Conservation (phyloP, 2,113 vertebrate genomes). For the Microtus pennsylvanicus region DNA sequence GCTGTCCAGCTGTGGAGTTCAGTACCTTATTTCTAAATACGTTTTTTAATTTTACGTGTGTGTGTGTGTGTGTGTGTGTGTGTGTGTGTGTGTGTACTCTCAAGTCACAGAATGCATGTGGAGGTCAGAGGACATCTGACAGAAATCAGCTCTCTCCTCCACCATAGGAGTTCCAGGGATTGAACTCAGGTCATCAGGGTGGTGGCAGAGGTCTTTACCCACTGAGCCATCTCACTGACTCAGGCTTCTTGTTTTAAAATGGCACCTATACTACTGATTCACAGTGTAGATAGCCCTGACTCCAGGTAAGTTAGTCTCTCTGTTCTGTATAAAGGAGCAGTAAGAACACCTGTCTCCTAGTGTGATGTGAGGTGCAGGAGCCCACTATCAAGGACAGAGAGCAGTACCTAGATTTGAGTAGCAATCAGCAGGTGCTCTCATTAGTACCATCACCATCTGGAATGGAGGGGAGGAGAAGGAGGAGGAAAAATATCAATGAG, state of each 20-base stretch:
- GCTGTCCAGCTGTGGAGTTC: background rate
- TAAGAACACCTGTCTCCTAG: background rate
- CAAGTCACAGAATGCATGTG: background rate
- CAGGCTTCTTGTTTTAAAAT: background rate
- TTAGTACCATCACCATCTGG: accelerated
- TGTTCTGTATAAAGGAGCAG: background rate
- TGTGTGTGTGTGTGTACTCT: background rate
- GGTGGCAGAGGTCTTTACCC: background rate
- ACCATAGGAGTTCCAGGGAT: background rate
- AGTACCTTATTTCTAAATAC: background rate
- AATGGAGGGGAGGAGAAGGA: background rate
- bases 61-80: background rate
- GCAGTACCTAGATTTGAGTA: background rate
- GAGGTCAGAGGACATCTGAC: background rate
- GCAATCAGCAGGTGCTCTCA: background rate
- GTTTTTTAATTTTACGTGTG: background rate
- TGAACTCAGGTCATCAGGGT: background rate
- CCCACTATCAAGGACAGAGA: background rate
- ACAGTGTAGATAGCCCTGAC: background rate
- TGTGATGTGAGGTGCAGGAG: background rate
- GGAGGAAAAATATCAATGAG: background rate
- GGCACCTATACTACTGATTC: background rate
- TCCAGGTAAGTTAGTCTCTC: background rate
- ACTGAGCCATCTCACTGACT: too few relatives aligned
- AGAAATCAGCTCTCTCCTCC: background rate